Evolutionary conservation across 2,797 vertebrate genomes (phyloP), one percentile per base, ranked within the genome.

Genomic region (Champsocephalus esox): DNA sequence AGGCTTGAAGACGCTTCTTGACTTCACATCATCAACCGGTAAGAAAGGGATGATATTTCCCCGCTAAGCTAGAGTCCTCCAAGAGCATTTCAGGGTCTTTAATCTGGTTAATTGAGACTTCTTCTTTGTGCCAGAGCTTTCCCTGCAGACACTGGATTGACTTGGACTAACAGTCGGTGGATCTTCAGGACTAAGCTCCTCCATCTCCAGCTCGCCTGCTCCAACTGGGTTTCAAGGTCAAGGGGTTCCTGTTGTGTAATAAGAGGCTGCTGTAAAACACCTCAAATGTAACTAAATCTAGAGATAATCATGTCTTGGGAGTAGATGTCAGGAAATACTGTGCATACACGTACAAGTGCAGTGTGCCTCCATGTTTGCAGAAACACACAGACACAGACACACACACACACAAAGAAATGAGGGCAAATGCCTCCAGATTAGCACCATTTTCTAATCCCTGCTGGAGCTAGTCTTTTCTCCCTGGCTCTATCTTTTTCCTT

Each of bases 91-190:
- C 63, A 66, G 82, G 50, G 9, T 84, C 70, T 86, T 81, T 80
- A 92, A 92, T 94, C 93, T 90, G 91, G 93, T 96, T 97, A 96
- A 97, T 96, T 96, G 87, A 84, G 83, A 84, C 75, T 56, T 73
- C 71, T 87, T 92, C 90, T 94, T 93, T 93, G 92, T 94, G 94
- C 80, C 83, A 82, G 86, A 70, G 62, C 94, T 94, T 94, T 94
- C 94, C 93, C 94, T 92, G 92, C 92, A 95, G 96, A 96, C 95
- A 96, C 92, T 89, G 92, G 94, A 96, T 96, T 96, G 96, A 96
- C 92, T 92, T 89, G 44, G 92, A 92, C 93, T 90, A 92, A 94
- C 92, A 92, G 93, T 93, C 93, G 87, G 89, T 93, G 87, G 64
- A 83, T 92, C 90, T 95, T 88, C 73, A 75, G 90, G 89, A 87